Evolutionary conservation across 2,888 invertebrate genomes (phyloP), one percentile per base, ranked within the genome.

Genomic region (Melanophora roralis): DNA sequence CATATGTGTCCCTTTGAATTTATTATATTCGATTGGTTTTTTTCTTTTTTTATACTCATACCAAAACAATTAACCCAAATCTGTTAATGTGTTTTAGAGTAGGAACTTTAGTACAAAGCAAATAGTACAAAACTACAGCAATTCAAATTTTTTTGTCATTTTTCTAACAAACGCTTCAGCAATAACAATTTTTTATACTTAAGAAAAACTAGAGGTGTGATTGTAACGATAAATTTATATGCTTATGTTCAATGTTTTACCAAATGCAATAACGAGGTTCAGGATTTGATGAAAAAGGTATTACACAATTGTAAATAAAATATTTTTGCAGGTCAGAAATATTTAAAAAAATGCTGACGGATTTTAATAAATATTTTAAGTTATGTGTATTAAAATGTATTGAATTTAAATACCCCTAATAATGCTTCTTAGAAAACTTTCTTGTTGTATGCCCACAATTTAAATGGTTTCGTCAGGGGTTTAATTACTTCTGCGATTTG

Each of bases 41-140:
- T 40, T 34, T 62, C 62, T 21, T 36, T 8, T n/a, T 57, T 23
- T 8, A 74, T 59, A 43, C 49, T 74, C 43, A 67, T 67, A 49
- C 49, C 51, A 59, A 21, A 67, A 68, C 76, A 76, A 73, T 80
- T 80, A 80, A 80, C 80, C 80, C 72, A 80, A 80, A 80, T 80
- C 43, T 43, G 21, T 49, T 57, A 69, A 77, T 64, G 69, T 57
- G 57, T 49, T 51, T 71, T 57, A 32, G 57, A 68, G 69, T 67
- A 67, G 59, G 43, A 49, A 74, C 49, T 62, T 73, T 38, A 64
- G 49, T 21, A 43, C 57, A 74, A 51, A 59, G 14, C 32, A 57
- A 49, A 45, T 8, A 14, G 21, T 21, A 34, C 16, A 59, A 59
- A 8, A 27, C 27, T 5, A 27, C 3, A 27, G 6, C 27, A 27